Evolutionary conservation across 2,113 vertebrate genomes (phyloP), one percentile per base, ranked within the genome.

Genomic region (Eulacestoma nigropectus): DNA sequence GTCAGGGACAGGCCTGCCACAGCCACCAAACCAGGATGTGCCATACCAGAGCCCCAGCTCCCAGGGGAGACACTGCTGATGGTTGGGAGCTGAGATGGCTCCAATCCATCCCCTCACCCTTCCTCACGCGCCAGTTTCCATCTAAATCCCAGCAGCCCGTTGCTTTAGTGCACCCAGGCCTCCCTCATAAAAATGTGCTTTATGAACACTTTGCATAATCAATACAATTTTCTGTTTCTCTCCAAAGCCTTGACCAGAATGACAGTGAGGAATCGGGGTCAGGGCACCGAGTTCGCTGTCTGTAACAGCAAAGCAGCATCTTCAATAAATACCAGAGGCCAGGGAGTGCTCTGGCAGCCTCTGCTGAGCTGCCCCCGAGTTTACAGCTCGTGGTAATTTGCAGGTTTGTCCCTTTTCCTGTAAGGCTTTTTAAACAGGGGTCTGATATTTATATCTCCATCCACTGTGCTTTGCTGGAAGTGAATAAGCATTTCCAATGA

Each of bases 401-500:
- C 75, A 81, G 52, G 35, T 86, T 78, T 80, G 67, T 67, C 63
- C 52, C 25, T 74, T 88, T 96, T 95, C 95, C 93, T 13, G 20
- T 57, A 94, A 96, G 79, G 85, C 59, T 92, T 83, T 85, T 86
- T 10, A 73, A 88, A 18, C 29, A 55, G 55, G 53, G 56, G 52
- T 30, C 87, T 78, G 75, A 81, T 80, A 90, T 93, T 91, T 92
- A 57, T 93, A 83, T 84, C 91, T 83, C 37, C 73, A 76, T 39
- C 12, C 27, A 11, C 33, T 32, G 21, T 16, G 39, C 59, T 91
- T 83, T 83, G 55, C 88, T 94, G 93, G 78, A 79, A 94, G 82
- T 14, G 4, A 69, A 80, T 50, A 77, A 83, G 50, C 87, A 70
- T 88, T 90, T 70, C 30, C 83, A 91, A 91, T 67, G 72, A 94